Base-by-base conservation (phyloP, 53 echinoderm and acorn worm genomes). In the Echinometra lucunter region DNA sequence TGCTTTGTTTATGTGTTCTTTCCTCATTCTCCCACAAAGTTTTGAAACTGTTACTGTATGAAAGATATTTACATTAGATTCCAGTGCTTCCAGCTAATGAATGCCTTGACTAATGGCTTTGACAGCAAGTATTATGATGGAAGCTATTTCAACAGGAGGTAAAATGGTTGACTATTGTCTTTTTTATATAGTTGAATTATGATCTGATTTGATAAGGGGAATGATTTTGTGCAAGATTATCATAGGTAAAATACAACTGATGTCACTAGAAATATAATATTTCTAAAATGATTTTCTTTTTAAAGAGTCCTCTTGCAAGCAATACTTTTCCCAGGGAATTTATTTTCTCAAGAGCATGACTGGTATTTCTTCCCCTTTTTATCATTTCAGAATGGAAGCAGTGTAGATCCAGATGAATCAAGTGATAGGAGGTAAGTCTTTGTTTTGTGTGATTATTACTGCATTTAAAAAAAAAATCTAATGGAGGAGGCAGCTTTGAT, bases 341-440 rank as follows among this genome's bases (percentile, higher is more conserved):
- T 67, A 1, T 27, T 0, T 27, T 45, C n/a, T n/a, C n/a, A n/a
- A n/a, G n/a, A n/a, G n/a, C n/a, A n/a, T n/a, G n/a, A n/a, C n/a
- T n/a, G n/a, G n/a, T n/a, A n/a, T n/a, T n/a, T n/a, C n/a, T n/a
- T n/a, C n/a, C n/a, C n/a, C n/a, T n/a, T 91, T 6, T 45, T 67
- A 21, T 91, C n/a, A 12, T 69, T 92, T 37, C 78, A 92, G 92
- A 92, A 92, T 23, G 91, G 92, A 55, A 92, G 92, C 92, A 92
- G 92, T 92, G 92, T 92, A 74, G 92, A 92, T 92, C 56, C 92
- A 56, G 92, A 56, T 9, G 75, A 74, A 45, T 92, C 92, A 92
- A 92, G 92, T 25, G 92, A 70, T 45, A 92, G 92, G 92, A 44
- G 91, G 91, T 91, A 45, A 45, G 49, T 45, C 0, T 70, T 42